A percentile compares a stretch with the other conserved stretches of the same genome.
phyloP scores from a whole-genome alignment of 2,888 invertebrate species.

The Drosophila kambysellisi region DNA sequence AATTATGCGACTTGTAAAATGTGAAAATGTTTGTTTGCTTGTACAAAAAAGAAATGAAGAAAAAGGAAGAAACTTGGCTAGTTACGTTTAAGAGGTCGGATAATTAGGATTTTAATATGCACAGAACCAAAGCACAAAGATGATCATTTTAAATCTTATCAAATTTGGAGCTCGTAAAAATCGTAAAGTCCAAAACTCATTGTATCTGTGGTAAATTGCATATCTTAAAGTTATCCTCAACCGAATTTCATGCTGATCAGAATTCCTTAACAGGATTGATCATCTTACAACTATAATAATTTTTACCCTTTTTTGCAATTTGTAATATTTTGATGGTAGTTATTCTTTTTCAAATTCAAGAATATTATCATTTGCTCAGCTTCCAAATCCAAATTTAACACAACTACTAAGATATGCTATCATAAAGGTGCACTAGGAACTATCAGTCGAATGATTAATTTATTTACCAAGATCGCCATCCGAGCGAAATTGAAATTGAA shows the following conservation, averaged over 20 bases:
- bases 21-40: slow-evolving; percentile 32
- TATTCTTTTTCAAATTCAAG: neutral
- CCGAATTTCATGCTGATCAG: neutral
- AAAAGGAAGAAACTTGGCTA: slow-evolving; percentile 16
- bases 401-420: neutral
- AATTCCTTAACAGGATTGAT: neutral
- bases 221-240: neutral
- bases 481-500: neutral
- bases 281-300: neutral
- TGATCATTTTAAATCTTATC: neutral
- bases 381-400: neutral
- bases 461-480: neutral
- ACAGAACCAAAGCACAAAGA: neutral
- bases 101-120: neutral
- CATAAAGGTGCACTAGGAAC: neutral
- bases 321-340: neutral
- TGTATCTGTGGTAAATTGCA: neutral
- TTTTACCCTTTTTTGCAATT: neutral
- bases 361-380: neutral
- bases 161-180: neutral
- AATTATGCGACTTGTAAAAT: slow-evolving; percentile 46
- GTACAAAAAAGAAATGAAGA: neutral
- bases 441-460: neutral
- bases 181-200: neutral
- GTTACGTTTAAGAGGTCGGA: slow-evolving; percentile 6